phyloP scores from a whole-genome alignment of 2,113 vertebrate species.

The Pangasianodon hypophthalmus region DNA sequence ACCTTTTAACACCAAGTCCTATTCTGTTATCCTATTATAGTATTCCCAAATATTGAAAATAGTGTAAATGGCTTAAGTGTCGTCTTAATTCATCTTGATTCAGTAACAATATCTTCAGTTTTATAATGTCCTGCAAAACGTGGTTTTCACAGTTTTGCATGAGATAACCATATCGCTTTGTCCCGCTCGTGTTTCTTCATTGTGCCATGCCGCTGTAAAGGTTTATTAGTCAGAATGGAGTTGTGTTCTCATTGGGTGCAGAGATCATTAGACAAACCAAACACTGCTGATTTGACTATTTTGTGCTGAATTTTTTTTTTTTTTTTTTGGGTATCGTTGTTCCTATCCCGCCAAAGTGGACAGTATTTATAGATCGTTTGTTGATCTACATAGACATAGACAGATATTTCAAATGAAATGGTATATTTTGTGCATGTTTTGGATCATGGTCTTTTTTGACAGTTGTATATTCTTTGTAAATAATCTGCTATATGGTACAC shows the following conservation, averaged over 20 bases:
- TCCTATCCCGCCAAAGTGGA: conserved; percentile 71
- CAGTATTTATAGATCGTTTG: conserved; percentile 74
- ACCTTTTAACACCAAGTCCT: not conserved
- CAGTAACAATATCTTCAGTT: not conserved
- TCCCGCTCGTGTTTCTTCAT: not conserved
- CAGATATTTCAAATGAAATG: conserved; percentile 79
- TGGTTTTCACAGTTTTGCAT: conserved; percentile 8
- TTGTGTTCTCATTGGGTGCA: conserved; percentile 3
- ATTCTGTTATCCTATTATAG: not conserved
- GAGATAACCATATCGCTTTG: not conserved
- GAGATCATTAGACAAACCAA: conserved; percentile 38
- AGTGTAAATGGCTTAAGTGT: not conserved
- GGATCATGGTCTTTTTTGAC: conserved; percentile 75
- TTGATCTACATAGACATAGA: conserved; percentile 66
- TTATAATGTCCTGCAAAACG: not conserved
- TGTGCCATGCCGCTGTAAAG: not conserved
- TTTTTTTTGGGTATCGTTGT: conserved; percentile 30
- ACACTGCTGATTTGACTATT: conserved; percentile 24
- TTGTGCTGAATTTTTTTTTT: not conserved
- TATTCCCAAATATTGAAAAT: not conserved
- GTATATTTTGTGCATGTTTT: conserved; percentile 74
- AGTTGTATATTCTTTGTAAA: conserved; percentile 81
- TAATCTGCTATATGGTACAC: conserved; percentile 72
- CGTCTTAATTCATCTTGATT: not conserved
- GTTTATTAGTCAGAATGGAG: not conserved